These are phyloP conservation scores for Bombyx mandarina DNA, from an alignment of 1,140 invertebrate species.

Conservation along the genomic window DNA sequence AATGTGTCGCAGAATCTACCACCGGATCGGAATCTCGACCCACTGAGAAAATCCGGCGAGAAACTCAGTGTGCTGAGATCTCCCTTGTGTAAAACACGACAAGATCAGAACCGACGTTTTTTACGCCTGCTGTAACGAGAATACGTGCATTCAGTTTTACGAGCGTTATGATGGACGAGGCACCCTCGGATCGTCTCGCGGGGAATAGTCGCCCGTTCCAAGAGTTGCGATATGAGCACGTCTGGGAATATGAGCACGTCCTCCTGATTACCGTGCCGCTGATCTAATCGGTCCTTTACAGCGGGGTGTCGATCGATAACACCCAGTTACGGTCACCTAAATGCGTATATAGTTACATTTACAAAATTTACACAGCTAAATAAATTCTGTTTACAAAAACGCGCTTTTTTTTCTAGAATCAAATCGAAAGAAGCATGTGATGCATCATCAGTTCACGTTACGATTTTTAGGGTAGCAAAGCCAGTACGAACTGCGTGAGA, in stretches of 20 bases:
- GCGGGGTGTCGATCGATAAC: no score
- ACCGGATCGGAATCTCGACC: no score
- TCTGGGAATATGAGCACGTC: constrained; percentile 30
- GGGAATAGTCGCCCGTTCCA: constrained; percentile 24
- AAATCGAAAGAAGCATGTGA: no score
- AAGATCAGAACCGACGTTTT: constrained; percentile 25
- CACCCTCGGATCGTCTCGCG: constrained; percentile 16
- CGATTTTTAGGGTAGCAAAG: constrained; percentile 48
- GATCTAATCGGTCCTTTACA: not conserved
- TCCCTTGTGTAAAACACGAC: constrained; percentile 37
- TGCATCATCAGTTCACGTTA: constrained; percentile 27
- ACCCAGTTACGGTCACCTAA: no score
- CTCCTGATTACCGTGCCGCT: not conserved
- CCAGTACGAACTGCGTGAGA: constrained; percentile 47
- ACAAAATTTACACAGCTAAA: no score
- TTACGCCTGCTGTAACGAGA: constrained; percentile 11
- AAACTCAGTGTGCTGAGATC: no score
- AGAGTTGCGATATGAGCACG: constrained; percentile 43
- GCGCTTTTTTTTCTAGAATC: no score
- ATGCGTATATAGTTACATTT: no score
- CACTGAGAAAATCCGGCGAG: no score
- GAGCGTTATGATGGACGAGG: constrained; percentile 35
- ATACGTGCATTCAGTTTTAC: constrained; percentile 40
- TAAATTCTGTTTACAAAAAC: no score
- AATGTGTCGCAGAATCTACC: no score